Conservation (phyloP, 2,797 vertebrate species). For the Zenarchopterus dispar region DNA sequence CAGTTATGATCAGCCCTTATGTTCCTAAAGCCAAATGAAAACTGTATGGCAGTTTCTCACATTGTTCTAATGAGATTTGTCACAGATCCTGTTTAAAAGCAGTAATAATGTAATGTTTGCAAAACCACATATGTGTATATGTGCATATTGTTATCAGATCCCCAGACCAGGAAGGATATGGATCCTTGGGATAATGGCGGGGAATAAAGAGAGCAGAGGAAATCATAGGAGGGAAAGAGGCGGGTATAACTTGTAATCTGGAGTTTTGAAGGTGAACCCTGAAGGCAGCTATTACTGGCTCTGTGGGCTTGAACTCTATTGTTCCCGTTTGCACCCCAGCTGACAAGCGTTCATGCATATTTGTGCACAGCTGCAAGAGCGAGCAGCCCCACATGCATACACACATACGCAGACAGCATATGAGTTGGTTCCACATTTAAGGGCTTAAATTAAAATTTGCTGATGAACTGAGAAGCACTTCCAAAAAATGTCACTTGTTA, state of each 20-base stretch:
- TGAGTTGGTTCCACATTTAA: conserved; percentile 26
- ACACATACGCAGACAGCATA: background rate
- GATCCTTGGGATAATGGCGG: conserved; percentile 33
- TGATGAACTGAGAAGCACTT: conserved; percentile 45
- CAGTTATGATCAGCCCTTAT: conserved; percentile 43
- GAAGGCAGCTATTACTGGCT: conserved; percentile 61
- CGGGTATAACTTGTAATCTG: conserved; percentile 37
- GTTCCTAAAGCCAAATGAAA: conserved; percentile 19
- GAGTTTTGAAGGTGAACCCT: conserved; percentile 73
- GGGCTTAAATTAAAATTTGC: conserved; percentile 22
- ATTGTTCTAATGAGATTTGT: no score
- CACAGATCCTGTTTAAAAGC: background rate
- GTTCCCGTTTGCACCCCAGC: conserved; percentile 26
- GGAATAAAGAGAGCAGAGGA: conserved; percentile 30
- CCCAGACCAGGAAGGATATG: conserved; percentile 9
- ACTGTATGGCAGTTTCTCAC: background rate
- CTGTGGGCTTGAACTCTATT: conserved; percentile 49
- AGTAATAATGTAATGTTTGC: conserved; percentile 2
- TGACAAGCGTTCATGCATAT: background rate
- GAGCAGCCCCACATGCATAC: background rate
- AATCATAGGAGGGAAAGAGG: conserved; percentile 28
- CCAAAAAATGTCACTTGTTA: conserved; percentile 52
- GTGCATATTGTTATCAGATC: no score
- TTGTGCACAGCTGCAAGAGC: background rate
- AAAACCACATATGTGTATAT: conserved; percentile 6